Percentiles rank a stretch among this genome's conserved stretches.
These are phyloP conservation scores for Nansenia antarctica DNA, from an alignment of 2,113 vertebrate species.

Conservation along the genomic window DNA sequence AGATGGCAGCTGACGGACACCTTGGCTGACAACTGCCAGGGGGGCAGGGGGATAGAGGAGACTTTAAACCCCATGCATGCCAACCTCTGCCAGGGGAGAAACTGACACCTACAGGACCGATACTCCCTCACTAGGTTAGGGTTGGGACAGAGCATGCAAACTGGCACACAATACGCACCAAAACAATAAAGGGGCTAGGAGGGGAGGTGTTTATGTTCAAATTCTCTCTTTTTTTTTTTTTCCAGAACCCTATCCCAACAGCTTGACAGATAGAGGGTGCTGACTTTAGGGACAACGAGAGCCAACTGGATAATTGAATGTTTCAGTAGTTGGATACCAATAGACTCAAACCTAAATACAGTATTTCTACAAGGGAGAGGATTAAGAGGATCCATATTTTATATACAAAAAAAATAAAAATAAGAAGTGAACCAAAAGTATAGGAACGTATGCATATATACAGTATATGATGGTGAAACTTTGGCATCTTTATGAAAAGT, in stretches of 20 bases:
- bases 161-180: background rate
- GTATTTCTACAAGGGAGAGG: background rate
- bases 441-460: background rate
- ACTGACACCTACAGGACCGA: background rate
- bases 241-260: background rate
- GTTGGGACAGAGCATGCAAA: background rate
- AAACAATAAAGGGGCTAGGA: background rate
- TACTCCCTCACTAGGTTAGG: background rate
- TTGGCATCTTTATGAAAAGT: background rate
- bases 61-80: background rate
- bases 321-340: background rate
- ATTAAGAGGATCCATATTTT: background rate
- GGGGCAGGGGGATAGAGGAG: background rate
- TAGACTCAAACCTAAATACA: background rate
- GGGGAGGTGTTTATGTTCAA: slow-evolving; percentile 56
- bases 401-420: background rate
- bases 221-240: slow-evolving; percentile 25
- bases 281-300: background rate
- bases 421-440: background rate
- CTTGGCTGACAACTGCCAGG: background rate
- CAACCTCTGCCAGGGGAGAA: background rate
- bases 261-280: too few species aligned
- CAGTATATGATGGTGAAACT: background rate
- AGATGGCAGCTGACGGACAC: background rate
- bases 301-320: background rate